Base-by-base conservation (phyloP, 2,888 invertebrate species). In the Diogma glabrata region DNA sequence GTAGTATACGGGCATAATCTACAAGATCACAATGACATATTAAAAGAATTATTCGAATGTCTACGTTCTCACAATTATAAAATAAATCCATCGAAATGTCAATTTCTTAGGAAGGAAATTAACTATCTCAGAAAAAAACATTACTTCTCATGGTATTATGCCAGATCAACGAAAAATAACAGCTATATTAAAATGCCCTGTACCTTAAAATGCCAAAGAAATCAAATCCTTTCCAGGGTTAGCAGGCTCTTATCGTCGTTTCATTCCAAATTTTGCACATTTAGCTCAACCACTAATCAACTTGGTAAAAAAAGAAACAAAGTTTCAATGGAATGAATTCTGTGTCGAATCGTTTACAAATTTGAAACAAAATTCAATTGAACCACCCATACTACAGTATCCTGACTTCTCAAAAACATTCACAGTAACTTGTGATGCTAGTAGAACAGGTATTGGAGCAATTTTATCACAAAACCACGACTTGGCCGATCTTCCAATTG, bases 1-100 rank as follows among this genome's bases (percentile, higher is more conserved):
- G 49, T 46, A 6, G 8, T 46, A 12, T 46, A 49, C 17, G 49
- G 49, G 8, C 14, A 24, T 14, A 12, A 50, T 16, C 26, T 43
- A 23, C 3, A 9, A 20, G 45, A 46, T 7, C 45, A 46, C 23
- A 46, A 24, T 14, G 14, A 23, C 4, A 23, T 14, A 46, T 24
- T 24, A 6, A 16, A 12, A 12, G 45, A 46, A 22, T 22, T 46
- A 8, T 24, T 46, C 14, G 17, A n/a, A 4, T 46, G 43, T 43
- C 20, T 50, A 7, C 14, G 26, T 23, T 3, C 10, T 17, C 19
- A 50, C 20, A 40, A 50, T 9, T 19, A 17, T 6, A 38, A 38
- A 38, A 16, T 38, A n/a, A n/a, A n/a, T n/a, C n/a, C n/a, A n/a
- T n/a, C n/a, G n/a, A n/a, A n/a, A n/a, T n/a, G n/a, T n/a, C n/a